A percentile compares a stretch with the other conserved stretches of the same genome.
Conservation (phyloP, 2,113 vertebrate species). For the Cranoglanis bouderius region DNA sequence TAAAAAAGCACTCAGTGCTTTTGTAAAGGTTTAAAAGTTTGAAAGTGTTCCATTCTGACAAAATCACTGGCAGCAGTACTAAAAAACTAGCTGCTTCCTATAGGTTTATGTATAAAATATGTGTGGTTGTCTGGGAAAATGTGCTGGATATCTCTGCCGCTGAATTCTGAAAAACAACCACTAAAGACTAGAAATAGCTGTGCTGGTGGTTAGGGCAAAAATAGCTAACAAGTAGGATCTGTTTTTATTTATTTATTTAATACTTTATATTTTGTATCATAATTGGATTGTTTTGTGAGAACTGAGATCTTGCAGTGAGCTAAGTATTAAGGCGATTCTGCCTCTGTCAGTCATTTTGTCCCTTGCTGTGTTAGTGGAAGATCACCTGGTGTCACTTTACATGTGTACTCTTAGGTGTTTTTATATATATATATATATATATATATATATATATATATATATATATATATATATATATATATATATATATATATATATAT, state of each 20-base stretch:
- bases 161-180: neutral
- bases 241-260: neutral
- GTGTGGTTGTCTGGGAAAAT: neutral
- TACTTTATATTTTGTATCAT: neutral
- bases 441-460: neutral
- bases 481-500: neutral
- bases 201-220: too few relatives aligned
- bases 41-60: neutral
- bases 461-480: neutral
- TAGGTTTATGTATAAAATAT: conserved; percentile 9
- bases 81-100: too few relatives aligned
- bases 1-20: neutral
- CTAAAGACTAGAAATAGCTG: neutral
- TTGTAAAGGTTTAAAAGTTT: neutral
- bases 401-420: neutral
- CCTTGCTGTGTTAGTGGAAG: neutral
- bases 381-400: neutral
- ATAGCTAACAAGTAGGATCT: neutral
- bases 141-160: neutral
- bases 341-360: neutral
- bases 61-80: neutral
- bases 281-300: too few relatives aligned
- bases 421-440: neutral
- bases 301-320: neutral
- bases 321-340: neutral